Evolutionary conservation across 2,888 invertebrate species (phyloP).

Genomic region (Gisinianus flammeolus): DNA sequence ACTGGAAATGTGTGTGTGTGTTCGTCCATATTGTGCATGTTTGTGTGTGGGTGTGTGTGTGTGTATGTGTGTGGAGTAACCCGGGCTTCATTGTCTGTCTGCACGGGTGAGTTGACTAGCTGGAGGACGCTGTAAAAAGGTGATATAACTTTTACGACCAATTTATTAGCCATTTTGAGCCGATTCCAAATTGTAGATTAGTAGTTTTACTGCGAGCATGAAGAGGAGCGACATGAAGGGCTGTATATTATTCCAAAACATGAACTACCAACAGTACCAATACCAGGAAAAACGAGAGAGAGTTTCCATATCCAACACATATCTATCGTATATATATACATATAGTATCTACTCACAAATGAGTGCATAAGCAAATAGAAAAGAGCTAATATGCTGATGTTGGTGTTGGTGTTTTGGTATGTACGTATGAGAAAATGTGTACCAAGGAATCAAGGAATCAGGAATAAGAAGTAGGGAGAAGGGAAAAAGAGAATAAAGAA

Average conservation of each 20-base stretch:
- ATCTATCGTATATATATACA: no score
- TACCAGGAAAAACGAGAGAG: background rate
- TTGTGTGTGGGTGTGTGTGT: background rate
- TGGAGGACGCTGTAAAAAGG: constrained; percentile 31
- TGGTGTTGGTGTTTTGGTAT: no score
- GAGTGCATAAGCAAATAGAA: no score
- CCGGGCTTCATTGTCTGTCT: constrained; percentile 6
- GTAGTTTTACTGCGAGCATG: constrained; percentile 39
- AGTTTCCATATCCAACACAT: no score
- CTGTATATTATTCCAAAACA: no score
- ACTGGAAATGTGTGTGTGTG: background rate
- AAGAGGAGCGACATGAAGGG: constrained; percentile 9
- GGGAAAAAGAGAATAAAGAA: no score
- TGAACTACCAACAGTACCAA: background rate
- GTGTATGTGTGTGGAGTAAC: background rate
- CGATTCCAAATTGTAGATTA: constrained; percentile 48
- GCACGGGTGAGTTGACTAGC: background rate
- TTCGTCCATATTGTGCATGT: background rate
- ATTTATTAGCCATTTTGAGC: constrained; percentile 48
- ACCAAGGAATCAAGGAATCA: no score
- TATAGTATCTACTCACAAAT: no score
- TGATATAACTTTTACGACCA: constrained; percentile 47
- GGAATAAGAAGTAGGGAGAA: no score
- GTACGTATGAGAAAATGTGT: no score
- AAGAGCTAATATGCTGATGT: no score